Evolutionary conservation across 1,140 invertebrate genomes (phyloP), one percentile per base, ranked within the genome.

Genomic region (Magallana gigas): DNA sequence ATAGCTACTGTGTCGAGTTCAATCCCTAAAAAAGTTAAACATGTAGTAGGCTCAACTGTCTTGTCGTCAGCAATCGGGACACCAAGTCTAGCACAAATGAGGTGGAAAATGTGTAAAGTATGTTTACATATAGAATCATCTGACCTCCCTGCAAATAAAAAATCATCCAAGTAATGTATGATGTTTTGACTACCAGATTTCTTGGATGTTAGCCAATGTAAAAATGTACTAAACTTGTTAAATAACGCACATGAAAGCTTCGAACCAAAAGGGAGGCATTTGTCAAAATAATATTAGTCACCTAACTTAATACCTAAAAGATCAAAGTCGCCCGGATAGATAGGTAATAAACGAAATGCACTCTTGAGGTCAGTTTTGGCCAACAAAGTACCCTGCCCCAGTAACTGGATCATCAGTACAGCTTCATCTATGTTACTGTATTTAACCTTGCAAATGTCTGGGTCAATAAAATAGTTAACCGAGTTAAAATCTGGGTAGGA

Each of bases 401-500:
- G n/a, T n/a, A n/a, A n/a, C n/a, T n/a, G n/a, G n/a, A n/a, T n/a
- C n/a, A n/a, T n/a, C n/a, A n/a, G n/a, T n/a, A n/a, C 36, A 36
- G 36, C 36, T 36, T 36, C 36, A 36, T 36, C 36, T 36, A 36
- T 36, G 36, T 36, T 36, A 36, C 36, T 36, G 3, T 36, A 36
- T 36, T 36, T 36, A 36, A 36, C 36, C 36, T 36, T 36, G 36
- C 36, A 36, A 36, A 36, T 36, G 36, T 36, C 36, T 36, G 36
- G 36, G 36, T 36, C 36, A 88, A 90, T 89, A 71, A 83, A 88
- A 48, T 91, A 88, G 64, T 91, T 90, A 1, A 90, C 57, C 1
- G 87, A 91, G n/a, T 62, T 36, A 6, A 87, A 60, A 16, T 68
- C 58, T 16, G 90, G 90, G 57, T 88, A 87, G 7, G 88, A 88